Evolutionary conservation across 2,797 vertebrate genomes (phyloP), one percentile per base, ranked within the genome.

Genomic region (Pangasius djambal): DNA sequence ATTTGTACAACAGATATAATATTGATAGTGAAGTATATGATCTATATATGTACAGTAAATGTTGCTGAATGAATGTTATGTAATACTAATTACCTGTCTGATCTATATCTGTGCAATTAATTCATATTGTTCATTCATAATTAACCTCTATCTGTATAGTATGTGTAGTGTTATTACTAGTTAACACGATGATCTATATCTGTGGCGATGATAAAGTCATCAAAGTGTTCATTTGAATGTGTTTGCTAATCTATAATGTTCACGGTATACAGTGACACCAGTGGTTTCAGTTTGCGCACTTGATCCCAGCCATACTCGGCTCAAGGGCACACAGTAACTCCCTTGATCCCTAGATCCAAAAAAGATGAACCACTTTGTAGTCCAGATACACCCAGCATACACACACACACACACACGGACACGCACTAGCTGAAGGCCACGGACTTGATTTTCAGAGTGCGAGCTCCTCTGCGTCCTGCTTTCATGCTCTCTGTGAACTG

Each of bases 401-500:
- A 85, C 87, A 52, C 59, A 25, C 81, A 59, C 25, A 65, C 40
- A 67, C 81, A 20, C 15, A 57, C 31, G 22, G n/a, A 48, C 25
- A 37, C 78, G 37, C 50, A 44, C 52, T 10, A 75, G 86, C 87
- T 85, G 82, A 92, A 89, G 88, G 89, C 86, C 89, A 91, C 55
- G 9, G 40, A 85, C 75, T 86, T 83, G 85, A 84, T 89, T 83
- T 86, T 89, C 92, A 91, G 92, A 91, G 89, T 89, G 91, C 88
- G 90, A 89, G 91, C 94, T 95, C 92, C 92, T 93, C 93, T 94
- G 94, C 83, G 90, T 92, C 90, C 90, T 92, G 95, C 96, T 96
- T 96, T 94, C 94, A 96, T 94, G 95, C 95, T 95, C 92, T 92
- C 95, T 96, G 94, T 96, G 96, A 96, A 96, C 95, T 96, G 95